These are phyloP conservation scores for Nannoperca obscura DNA, from an alignment of 2,797 vertebrate genomes.

Conservation along the genomic window DNA sequence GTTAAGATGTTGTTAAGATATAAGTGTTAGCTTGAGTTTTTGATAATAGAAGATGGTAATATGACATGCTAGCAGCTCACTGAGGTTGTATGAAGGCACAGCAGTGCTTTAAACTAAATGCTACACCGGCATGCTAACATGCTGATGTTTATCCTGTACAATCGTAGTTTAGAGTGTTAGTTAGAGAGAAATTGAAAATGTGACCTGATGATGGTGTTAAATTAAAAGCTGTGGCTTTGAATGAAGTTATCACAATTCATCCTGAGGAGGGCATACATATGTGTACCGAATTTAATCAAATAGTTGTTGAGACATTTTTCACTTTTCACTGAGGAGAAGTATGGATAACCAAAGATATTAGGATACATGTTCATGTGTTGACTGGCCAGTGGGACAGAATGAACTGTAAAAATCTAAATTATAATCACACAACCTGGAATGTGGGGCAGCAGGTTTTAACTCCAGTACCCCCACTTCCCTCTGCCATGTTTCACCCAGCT, in stretches of 20 bases:
- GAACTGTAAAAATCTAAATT: background rate
- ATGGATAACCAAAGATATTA: background rate
- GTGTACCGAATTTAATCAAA: background rate
- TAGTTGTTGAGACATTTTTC: background rate
- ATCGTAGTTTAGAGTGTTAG: background rate
- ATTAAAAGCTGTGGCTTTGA: background rate
- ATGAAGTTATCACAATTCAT: background rate
- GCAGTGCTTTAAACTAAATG: background rate
- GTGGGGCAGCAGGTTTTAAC: conserved; percentile 18
- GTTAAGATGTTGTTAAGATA: background rate
- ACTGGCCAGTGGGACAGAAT: background rate
- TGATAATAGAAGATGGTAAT: background rate
- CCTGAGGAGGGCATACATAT: background rate
- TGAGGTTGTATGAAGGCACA: background rate
- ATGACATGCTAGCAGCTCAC: background rate
- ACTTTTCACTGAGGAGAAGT: background rate
- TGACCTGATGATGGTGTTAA: background rate
- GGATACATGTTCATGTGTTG: background rate
- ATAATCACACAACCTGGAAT: background rate
- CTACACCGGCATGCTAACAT: background rate
- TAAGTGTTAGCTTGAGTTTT: background rate
- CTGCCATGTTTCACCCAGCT: background rate
- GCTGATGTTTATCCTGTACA: background rate
- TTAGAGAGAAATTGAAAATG: background rate
- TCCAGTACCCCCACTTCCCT: background rate